These are phyloP conservation scores for Octonoba sinensis DNA, from an alignment of 2,888 invertebrate genomes.

Conservation along the genomic window DNA sequence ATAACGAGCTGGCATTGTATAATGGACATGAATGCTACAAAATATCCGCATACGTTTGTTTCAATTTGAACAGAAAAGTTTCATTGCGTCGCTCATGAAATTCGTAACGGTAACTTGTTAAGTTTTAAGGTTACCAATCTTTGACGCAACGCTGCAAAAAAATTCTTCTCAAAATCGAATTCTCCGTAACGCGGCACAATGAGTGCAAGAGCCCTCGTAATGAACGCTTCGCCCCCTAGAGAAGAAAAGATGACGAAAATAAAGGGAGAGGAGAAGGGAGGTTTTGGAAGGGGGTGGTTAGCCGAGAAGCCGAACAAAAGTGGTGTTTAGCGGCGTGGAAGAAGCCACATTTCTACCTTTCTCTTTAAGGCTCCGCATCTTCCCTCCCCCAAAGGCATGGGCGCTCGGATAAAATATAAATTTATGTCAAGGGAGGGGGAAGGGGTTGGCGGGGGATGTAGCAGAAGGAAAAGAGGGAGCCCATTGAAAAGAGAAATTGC, in stretches of 20 bases:
- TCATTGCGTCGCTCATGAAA: too few species aligned
- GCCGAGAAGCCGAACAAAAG: constrained; percentile 51
- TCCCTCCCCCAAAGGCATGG: neutral
- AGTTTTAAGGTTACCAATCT: too few species aligned
- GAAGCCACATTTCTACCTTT: constrained; percentile 40
- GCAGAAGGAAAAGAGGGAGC: constrained; percentile 5
- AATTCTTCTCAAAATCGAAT: too few species aligned
- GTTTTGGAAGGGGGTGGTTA: neutral
- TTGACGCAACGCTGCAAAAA: too few species aligned
- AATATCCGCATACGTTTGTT: too few species aligned
- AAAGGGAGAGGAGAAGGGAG: neutral
- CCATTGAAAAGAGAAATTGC: constrained; percentile 63
- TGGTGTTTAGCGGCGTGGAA: constrained; percentile 56
- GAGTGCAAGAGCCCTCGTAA: too few species aligned
- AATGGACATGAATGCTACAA: too few species aligned
- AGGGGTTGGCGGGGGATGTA: neutral
- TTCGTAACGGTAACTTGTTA: too few species aligned
- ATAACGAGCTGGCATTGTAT: too few species aligned
- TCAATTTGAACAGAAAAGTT: too few species aligned
- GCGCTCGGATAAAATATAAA: constrained; percentile 62
- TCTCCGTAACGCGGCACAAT: too few species aligned
- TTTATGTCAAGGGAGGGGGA: constrained; percentile 53
- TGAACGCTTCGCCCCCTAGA: too few species aligned
- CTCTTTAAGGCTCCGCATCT: neutral
- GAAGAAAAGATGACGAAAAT: neutral